Base-by-base conservation (phyloP, 30 jellyfish, hydroid and myxozoan species). In the Aurelia aurita region DNA sequence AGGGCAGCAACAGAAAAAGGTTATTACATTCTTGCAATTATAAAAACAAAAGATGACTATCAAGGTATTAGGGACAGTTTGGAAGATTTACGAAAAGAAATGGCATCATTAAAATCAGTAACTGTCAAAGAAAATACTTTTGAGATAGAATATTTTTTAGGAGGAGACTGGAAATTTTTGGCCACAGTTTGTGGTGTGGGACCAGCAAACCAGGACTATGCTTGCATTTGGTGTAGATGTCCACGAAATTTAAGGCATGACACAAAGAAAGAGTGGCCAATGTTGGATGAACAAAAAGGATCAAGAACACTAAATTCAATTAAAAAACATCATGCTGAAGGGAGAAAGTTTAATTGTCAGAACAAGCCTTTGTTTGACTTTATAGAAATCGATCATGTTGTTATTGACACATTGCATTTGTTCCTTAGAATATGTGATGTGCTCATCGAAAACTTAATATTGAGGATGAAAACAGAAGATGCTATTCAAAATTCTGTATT, bases 211-310 rank as follows among this genome's bases (percentile, higher is more conserved):
- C 86, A 66, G 64, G 59, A 81, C 34, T 81, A 14, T 58, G 86
- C 91, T 3, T 81, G 87, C 59, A 65, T 81, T 23, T 69, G 91
- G 87, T 81, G 91, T 46, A 29, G 13, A 4, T 81, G 91, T 62
- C 89, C 89, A 31, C 11, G 83, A 9, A 11, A 21, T 11, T 8
- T n/a, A 26, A 22, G 89, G 43, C 45, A 11, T 27, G 69, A 77
- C 59, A 18, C 67, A 12, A 21, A 18, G 23, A 22, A 57, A 60
- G 43, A 58, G 20, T 77, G 89, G 89, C 63, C 87, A 21, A 23
- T 74, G 7, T 11, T 23, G 13, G 22, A 51, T 57, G 75, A n/a
- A 72, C 16, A 27, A 11, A 70, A 70, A 27, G 83, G 83, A 14
- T n/a, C n/a, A n/a, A 70, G 83, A 51, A 70, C 83, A 47, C 31